Evolutionary conservation across 2,797 vertebrate genomes (phyloP).

Genomic region (Alcedo atthis): DNA sequence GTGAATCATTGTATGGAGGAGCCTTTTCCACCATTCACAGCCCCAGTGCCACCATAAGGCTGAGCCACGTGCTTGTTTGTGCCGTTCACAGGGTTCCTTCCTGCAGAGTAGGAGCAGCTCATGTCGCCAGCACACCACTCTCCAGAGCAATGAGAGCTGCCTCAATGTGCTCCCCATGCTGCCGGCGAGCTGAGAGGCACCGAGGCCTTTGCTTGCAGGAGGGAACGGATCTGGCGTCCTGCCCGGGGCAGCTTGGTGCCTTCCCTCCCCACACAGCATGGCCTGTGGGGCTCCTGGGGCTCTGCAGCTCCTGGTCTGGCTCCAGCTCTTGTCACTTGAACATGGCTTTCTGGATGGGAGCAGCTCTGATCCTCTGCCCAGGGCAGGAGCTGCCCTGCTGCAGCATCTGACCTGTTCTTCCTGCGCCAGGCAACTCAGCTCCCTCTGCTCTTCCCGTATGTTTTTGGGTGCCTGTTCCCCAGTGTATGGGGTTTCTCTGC

Average conservation of each 20-base stretch:
- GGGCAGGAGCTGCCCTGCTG: not conserved
- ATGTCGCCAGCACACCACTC: not conserved
- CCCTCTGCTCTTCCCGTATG: not conserved
- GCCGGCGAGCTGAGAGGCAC: not conserved
- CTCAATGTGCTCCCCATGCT: not conserved
- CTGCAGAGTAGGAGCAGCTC: not conserved
- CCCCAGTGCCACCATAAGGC: not conserved
- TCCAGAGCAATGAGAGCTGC: not conserved
- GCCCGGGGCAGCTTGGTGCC: not conserved
- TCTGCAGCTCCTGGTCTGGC: not conserved
- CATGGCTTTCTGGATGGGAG: accelerated
- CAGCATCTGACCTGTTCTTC: not conserved
- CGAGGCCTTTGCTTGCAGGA: not conserved
- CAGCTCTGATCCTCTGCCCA: not conserved
- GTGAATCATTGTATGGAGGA: not conserved
- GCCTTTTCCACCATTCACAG: not conserved
- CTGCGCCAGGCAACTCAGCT: not conserved
- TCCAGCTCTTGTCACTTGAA: not conserved
- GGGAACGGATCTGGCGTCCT: not conserved
- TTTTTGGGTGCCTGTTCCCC: not conserved
- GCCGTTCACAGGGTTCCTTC: not conserved
- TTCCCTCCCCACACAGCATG: not conserved
- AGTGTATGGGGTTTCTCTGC: not conserved
- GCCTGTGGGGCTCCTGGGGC: too few species aligned
- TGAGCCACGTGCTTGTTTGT: not conserved